Base-by-base conservation (phyloP, 2,888 invertebrate species). In the Ptychoptera contaminata region DNA sequence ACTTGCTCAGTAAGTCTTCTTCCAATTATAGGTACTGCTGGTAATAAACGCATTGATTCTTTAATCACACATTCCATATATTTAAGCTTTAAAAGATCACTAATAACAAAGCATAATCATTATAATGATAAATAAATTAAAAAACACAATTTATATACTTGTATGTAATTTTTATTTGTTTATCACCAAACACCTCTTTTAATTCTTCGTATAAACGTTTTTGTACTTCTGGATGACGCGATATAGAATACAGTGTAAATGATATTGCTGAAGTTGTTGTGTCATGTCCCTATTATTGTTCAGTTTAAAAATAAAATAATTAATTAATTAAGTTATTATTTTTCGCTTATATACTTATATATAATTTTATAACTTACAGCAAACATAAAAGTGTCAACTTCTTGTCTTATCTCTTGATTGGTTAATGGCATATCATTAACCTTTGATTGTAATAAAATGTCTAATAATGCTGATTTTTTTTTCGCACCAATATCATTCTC, bases 371-470 rank as follows among this genome's bases (percentile, higher is more conserved):
- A n/a, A 35, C 57, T 61, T 57, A 77, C 77, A 47, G 74, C 79
- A 59, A 81, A 81, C 74, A 80, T 76, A 51, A 81, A 79, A 0
- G 81, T 81, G 48, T 80, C 76, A 1, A 80, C 77, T 65, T 82
- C 77, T 56, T 79, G 76, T 44, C 76, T 65, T 8, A 82, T 70
- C 47, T 72, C 71, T 8, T 71, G 63, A 47, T 74, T 69, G 1
- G 69, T 65, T 42, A 82, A 61, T 6, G 67, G 69, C 46, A 67
- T 55, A 0, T 74, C 77, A 45, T 74, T 69, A 2, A 71, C 62
- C 48, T 67, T 72, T 3, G 74, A 63, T 45, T 76, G 64, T 8
- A 82, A 58, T 5, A 82, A 59, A 14, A 79, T 59, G 65, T 82
- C 81, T 54, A 82, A 58, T 52, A 82, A 73, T 0, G 77, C 77